Evolutionary conservation across 2,113 vertebrate genomes (phyloP), one percentile per base, ranked within the genome.

Genomic region (Alces alces): DNA sequence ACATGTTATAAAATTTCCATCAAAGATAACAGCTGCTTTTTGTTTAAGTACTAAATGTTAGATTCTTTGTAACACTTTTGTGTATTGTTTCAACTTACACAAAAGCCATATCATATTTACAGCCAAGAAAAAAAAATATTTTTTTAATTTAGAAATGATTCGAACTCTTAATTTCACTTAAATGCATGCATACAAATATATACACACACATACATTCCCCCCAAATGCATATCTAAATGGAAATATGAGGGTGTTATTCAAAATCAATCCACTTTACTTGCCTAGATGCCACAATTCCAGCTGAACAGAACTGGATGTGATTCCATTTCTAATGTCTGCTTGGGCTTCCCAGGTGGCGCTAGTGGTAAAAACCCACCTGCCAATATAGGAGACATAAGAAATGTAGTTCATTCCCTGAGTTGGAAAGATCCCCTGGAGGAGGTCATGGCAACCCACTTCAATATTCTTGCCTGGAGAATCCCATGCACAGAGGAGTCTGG

Each of bases 1-100:
- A 52, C 45, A 70, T 55, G 50, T 54, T 83, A 61, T 60, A 83
- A 82, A 91, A 17, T 52, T 91, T 55, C 36, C n/a, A 61, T 45
- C n/a, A 76, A 87, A 36, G 19, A 73, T 96, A 33, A 60, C 45
- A 52, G 27, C 2, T 60, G 58, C 27, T 58, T 70, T 96, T 80
- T 58, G 25, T 33, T 61, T 91, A 19, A 11, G 5, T 70, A 86
- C 14, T 79, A 91, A 79, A 57, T 58, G 64, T 93, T 66, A 30
- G 13, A 90, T 86, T 78, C 13, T 70, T 80, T 60, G 47, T 58
- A 76, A 45, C 16, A 82, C 1, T 87, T 91, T 45, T 61, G 15
- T 76, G 15, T 30, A 86, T 58, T 91, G 19, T 61, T 76, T 76
- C 3, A 87, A 39, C 19, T 88, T 83, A 94, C 30, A 61, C 36